These are phyloP conservation scores for Harpagoxenus sublaevis DNA, from an alignment of 2,888 invertebrate species.

Conservation along the genomic window DNA sequence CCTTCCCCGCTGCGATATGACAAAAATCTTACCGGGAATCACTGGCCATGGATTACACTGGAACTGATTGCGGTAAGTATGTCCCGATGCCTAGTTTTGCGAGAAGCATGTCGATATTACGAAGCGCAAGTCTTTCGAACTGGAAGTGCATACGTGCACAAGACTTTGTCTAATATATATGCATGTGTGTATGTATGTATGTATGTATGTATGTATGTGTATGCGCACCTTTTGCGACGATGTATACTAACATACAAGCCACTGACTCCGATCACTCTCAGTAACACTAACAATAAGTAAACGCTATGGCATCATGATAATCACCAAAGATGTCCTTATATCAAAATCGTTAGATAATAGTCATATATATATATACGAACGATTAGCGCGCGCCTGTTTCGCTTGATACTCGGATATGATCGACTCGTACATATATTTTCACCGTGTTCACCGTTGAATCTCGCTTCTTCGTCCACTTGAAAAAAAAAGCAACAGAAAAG, in stretches of 20 bases:
- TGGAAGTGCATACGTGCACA: slow-evolving; percentile 32
- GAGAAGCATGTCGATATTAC: slow-evolving; percentile 7
- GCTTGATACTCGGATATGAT: slow-evolving; percentile 74
- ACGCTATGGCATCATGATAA: slow-evolving; percentile 51
- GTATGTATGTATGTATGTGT: slow-evolving; percentile 2
- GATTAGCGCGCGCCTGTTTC: slow-evolving; percentile 67
- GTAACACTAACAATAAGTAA: slow-evolving; percentile 48
- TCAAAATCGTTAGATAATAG: slow-evolving; percentile 51
- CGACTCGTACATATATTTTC: slow-evolving; percentile 66
- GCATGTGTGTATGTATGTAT: slow-evolving; percentile 5
- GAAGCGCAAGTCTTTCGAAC: slow-evolving; percentile 14
- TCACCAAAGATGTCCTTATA: slow-evolving; percentile 37
- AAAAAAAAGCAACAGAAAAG: slow-evolving; percentile 31
- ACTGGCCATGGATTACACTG: slow-evolving; percentile 2
- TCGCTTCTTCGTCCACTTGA: slow-evolving; percentile 46
- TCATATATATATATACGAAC: slow-evolving; percentile 32
- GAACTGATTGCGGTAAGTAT: neutral
- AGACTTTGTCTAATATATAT: slow-evolving; percentile 17
- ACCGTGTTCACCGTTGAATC: slow-evolving; percentile 47
- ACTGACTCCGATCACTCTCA: slow-evolving; percentile 44
- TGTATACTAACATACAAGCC: slow-evolving; percentile 47
- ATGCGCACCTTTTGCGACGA: slow-evolving; percentile 7
- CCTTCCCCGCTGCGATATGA: neutral
- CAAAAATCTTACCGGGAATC: slow-evolving; percentile 8
- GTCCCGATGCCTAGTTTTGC: neutral